These are phyloP conservation scores for Thamnaconus septentrionalis DNA, from an alignment of 2,113 vertebrate genomes.

Conservation along the genomic window DNA sequence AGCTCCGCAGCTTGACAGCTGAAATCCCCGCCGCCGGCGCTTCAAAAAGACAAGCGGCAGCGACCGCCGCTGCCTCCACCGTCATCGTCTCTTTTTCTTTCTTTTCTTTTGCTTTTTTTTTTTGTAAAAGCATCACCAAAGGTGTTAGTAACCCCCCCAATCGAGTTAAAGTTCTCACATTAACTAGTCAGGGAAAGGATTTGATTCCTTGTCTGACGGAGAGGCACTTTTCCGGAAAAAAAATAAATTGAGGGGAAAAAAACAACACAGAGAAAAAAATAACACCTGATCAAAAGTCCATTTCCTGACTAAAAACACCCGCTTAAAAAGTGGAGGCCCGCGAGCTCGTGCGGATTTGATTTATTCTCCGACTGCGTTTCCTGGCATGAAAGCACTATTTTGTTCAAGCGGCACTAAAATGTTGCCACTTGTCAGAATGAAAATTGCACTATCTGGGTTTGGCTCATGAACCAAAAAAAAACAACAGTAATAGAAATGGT, in stretches of 20 bases:
- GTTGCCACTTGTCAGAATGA: neutral
- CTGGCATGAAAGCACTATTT: neutral
- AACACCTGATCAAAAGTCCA: conserved; percentile 11
- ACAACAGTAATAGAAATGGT: no score
- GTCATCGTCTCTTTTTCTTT: conserved; percentile 13
- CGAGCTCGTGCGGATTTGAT: neutral
- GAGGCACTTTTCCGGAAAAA: no score
- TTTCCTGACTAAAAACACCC: conserved; percentile 3
- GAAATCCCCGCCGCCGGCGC: conserved; percentile 44
- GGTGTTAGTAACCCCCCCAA: conserved; percentile 13
- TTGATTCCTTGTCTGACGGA: neutral
- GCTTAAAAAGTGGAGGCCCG: neutral
- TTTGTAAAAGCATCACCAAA: conserved; percentile 12
- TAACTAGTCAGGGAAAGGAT: conserved; percentile 18
- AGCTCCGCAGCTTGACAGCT: conserved; percentile 36
- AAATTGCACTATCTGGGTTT: neutral
- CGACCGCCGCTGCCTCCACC: conserved; percentile 13
- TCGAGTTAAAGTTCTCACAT: conserved; percentile 15
- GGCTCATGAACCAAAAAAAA: neutral
- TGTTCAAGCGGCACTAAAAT: neutral
- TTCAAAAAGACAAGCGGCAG: conserved; percentile 18
- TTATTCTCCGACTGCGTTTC: neutral
- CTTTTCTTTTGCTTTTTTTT: conserved; percentile 2
- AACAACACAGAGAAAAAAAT: neutral
- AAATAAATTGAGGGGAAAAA: no score